Evolutionary conservation across 2,888 invertebrate genomes (phyloP).

Genomic region (Lobophora halterata): DNA sequence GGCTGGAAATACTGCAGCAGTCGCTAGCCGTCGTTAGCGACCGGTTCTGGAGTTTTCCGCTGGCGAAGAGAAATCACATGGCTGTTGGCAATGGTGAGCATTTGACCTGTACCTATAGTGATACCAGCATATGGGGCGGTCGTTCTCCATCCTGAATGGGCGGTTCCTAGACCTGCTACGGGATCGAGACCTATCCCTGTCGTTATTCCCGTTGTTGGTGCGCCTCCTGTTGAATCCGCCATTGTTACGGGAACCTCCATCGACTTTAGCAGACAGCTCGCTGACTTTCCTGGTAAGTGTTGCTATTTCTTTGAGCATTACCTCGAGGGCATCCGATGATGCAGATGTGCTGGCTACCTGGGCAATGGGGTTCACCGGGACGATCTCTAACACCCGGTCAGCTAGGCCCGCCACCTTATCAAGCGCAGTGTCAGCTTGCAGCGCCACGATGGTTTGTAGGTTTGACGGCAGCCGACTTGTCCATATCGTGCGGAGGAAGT

Average conservation of each 20-base stretch:
- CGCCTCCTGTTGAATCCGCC: no score
- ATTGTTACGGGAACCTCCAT: no score
- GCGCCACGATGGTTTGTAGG: constrained; percentile 2
- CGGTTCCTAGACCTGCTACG: constrained; percentile 6
- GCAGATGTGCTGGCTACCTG: constrained; percentile 3
- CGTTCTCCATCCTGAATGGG: no score
- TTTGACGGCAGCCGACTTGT: constrained; percentile 4
- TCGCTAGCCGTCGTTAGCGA: constrained; percentile 17
- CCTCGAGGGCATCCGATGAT: constrained; percentile 2
- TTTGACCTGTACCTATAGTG: constrained; percentile 5
- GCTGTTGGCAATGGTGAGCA: constrained; percentile 6
- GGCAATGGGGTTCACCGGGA: not conserved
- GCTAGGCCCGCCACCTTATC: no score
- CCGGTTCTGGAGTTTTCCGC: constrained; percentile 10
- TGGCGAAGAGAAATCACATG: constrained; percentile 12
- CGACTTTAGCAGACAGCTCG: no score
- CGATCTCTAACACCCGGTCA: constrained; percentile 6
- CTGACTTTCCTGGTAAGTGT: no score
- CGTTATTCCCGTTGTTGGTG: not conserved
- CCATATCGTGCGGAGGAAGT: constrained; percentile 7
- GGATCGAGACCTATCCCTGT: constrained; percentile 4
- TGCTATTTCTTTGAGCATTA: constrained; percentile 3
- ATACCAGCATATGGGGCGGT: no score
- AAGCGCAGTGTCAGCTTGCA: not conserved
- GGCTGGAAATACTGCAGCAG: constrained; percentile 13